Conservation (phyloP, 2,888 invertebrate genomes). For the Yponomeuta evonymella region DNA sequence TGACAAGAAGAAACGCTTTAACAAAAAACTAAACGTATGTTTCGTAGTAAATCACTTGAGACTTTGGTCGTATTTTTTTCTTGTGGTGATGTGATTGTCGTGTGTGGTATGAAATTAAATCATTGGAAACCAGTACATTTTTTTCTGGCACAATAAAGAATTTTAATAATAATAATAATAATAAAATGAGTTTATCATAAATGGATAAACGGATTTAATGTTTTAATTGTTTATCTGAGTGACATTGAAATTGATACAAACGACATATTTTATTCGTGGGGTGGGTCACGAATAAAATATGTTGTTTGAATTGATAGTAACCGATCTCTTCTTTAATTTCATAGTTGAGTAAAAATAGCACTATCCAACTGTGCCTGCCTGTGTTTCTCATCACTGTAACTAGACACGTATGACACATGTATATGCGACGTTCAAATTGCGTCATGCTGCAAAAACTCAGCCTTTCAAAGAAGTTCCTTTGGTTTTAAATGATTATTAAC, state of each 20-base stretch:
- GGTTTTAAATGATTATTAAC: background rate
- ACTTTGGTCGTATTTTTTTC: constrained; percentile 27
- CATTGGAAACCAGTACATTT: too few relatives aligned
- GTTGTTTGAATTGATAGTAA: background rate
- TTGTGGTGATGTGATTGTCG: constrained; percentile 38
- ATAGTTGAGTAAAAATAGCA: too few relatives aligned
- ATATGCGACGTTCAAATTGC: background rate
- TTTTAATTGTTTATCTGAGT: too few relatives aligned
- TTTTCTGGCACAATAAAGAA: too few relatives aligned
- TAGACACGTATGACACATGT: background rate
- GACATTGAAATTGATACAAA: too few relatives aligned
- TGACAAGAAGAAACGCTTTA: constrained; percentile 14
- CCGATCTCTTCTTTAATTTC: too few relatives aligned
- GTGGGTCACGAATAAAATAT: too few relatives aligned
- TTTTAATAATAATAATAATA: too few relatives aligned
- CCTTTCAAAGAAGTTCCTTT: background rate
- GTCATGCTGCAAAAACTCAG: background rate
- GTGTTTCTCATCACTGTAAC: background rate
- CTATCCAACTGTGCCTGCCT: background rate
- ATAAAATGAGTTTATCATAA: too few relatives aligned
- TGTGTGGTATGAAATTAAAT: background rate
- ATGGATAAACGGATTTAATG: too few relatives aligned
- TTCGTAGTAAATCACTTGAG: constrained; percentile 63
- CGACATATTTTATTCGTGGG: too few relatives aligned
- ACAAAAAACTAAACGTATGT: constrained; percentile 24